A percentile compares a stretch with the other conserved stretches of the same genome.
Conservation (phyloP, 2,888 invertebrate species). For the Smittia aterrima region DNA sequence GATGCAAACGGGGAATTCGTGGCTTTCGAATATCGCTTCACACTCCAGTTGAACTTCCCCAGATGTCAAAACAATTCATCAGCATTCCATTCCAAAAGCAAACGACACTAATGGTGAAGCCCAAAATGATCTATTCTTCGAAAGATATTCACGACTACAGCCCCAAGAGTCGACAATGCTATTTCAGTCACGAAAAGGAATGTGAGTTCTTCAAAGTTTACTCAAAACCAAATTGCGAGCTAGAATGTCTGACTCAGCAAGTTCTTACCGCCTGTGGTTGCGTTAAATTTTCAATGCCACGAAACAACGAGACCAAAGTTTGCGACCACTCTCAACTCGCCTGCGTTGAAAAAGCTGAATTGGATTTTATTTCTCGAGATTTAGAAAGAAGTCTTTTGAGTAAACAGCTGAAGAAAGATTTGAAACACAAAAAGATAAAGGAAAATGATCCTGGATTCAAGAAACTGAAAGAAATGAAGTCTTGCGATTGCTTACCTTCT, state of each 20-base stretch:
- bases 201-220: conserved; percentile 60
- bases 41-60: conserved; percentile 28
- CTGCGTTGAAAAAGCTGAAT: conserved; percentile 27
- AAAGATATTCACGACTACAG: conserved; percentile 22
- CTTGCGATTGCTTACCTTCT: conserved; percentile 30
- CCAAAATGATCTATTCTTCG: conserved; percentile 29
- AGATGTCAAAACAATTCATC: conserved; percentile 32
- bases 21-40: conserved; percentile 50
- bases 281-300: conserved; percentile 65
- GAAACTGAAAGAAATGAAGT: background rate
- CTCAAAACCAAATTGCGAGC: conserved; percentile 71
- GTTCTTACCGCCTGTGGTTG: conserved; percentile 64
- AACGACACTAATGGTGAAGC: conserved; percentile 61
- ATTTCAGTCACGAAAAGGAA: conserved; percentile 21
- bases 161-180: conserved; percentile 25
- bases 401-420: conserved; percentile 13
- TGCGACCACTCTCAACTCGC: conserved; percentile 14
- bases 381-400: conserved; percentile 5
- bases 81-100: conserved; percentile 67
- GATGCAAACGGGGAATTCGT: conserved; percentile 70
- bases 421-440: conserved; percentile 9
- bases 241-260: conserved; percentile 70
- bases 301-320: background rate
- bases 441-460: conserved; percentile 11
- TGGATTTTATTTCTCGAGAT: background rate